These are phyloP conservation scores for Manis javanica DNA, from an alignment of 2,797 vertebrate species.

Conservation along the genomic window DNA sequence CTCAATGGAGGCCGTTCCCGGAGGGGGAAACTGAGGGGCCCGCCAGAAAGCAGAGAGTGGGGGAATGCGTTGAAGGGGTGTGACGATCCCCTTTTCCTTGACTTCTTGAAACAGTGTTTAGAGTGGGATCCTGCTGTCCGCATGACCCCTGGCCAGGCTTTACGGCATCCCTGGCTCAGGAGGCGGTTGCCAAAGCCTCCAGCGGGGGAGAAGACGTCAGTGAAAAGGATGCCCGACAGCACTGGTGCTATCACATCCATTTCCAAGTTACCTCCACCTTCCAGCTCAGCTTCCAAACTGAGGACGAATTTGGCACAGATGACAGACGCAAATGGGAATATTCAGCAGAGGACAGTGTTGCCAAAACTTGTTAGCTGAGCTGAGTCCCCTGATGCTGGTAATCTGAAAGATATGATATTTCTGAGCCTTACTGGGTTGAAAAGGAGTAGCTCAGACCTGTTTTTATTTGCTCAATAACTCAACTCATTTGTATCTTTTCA, in stretches of 20 bases:
- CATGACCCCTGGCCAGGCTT: conserved; percentile 97
- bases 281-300: conserved; percentile 95
- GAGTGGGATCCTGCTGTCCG: conserved; percentile 97
- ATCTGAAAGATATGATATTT: conserved; percentile 84
- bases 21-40: conserved; percentile 95
- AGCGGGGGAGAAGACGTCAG: conserved; percentile 91
- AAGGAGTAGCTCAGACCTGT: conserved; percentile 89
- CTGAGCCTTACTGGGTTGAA: conserved; percentile 90
- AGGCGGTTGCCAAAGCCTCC: conserved; percentile 97
- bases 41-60: conserved; percentile 96
- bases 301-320: conserved; percentile 98
- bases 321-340: conserved; percentile 99
- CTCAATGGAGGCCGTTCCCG: conserved; percentile 96
- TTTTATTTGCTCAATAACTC: conserved; percentile 90
- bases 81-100: conserved; percentile 96
- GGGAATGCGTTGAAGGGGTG: conserved; percentile 95
- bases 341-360: conserved; percentile 98
- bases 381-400: conserved; percentile 85
- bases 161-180: conserved; percentile 97
- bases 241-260: conserved; percentile 95
- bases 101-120: conserved; percentile 99
- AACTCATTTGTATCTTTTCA: conserved; percentile 89
- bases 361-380: conserved; percentile 99
- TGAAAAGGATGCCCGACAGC: conserved; percentile 93
- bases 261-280: conserved; percentile 96